Base-by-base conservation (phyloP, 1,140 invertebrate genomes). In the Drosophila kanapiae region DNA sequence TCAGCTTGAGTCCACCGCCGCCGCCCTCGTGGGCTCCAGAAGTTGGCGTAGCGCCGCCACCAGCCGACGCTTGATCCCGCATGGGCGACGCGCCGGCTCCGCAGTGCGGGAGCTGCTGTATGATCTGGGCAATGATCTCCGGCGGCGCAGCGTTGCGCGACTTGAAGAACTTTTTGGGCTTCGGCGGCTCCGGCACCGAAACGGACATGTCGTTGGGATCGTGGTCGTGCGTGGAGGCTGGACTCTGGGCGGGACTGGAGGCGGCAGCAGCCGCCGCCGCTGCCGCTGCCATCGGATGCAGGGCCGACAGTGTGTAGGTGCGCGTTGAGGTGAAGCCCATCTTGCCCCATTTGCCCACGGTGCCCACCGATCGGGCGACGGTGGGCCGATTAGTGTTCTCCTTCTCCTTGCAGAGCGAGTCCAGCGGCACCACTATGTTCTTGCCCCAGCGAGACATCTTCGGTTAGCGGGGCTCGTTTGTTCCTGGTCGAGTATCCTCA, bases 161-260 rank as follows among this genome's bases (percentile, higher is more conserved):
- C 91, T 98, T 98, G 91, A 98, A 98, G 93, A 98, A 98, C 90
- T 98, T 98, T 82, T 97, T 97, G 48, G 97, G 97, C 91, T 97
- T 97, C 75, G 94, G 94, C 57, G 94, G 90, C 48, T 92, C 91
- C 48, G 83, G 94, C 62, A 94, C 93, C 23, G 91, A 88, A 37
- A 94, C 93, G 7, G 91, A 92, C 68, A 88, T 83, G 92, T 94
- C 92, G 93, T 94, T 83, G 1, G 84, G 84, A 75, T 88, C 84
- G 49, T 88, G 85, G 93, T 94, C 87, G 92, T 94, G 74, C 53
- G 94, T 94, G 63, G 94, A 94, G 67, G 94, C 94, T 61, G 94
- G 94, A 91, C 94, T 94, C 92, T 95, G 94, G 43, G 94, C 94
- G 47, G 94, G 93, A 82, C 94, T 95, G 61, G 82, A 76, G 64